Evolutionary conservation across 1,140 invertebrate genomes (phyloP).

Genomic region (Drosophila albomicans): DNA sequence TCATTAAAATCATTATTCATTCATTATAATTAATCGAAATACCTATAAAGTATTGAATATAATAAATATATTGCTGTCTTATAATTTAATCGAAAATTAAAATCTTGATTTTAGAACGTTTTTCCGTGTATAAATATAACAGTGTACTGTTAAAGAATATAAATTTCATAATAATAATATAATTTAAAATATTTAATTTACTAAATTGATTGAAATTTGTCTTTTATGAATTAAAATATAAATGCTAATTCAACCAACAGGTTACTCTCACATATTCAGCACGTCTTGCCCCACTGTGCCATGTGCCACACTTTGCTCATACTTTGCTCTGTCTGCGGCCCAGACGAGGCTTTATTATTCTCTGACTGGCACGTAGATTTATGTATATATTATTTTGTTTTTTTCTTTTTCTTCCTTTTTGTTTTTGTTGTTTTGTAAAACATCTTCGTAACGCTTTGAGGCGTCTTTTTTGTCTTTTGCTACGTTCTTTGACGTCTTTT

Average conservation of each 20-base stretch:
- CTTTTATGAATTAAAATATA: not conserved
- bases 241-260: not conserved
- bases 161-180: too few species aligned
- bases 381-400: constrained; percentile 72
- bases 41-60: too few species aligned
- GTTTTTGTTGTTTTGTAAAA: constrained; percentile 25
- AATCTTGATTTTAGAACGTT: too few species aligned
- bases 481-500: not conserved
- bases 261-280: not conserved
- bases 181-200: too few species aligned
- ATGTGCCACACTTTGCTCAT: constrained; percentile 59
- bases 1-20: too few species aligned
- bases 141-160: too few species aligned
- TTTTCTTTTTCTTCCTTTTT: not conserved
- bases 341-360: constrained; percentile 76
- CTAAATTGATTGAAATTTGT: not conserved
- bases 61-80: too few species aligned
- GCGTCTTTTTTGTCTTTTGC: constrained; percentile 27
- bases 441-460: constrained; percentile 65
- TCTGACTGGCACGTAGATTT: constrained; percentile 79
- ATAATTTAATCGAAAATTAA: too few species aligned
- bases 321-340: constrained; percentile 39
- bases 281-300: constrained; percentile 46
- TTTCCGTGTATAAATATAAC: too few species aligned
- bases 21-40: too few species aligned